Conservation (phyloP, 2,797 vertebrate genomes). For the Mycteria americana region DNA sequence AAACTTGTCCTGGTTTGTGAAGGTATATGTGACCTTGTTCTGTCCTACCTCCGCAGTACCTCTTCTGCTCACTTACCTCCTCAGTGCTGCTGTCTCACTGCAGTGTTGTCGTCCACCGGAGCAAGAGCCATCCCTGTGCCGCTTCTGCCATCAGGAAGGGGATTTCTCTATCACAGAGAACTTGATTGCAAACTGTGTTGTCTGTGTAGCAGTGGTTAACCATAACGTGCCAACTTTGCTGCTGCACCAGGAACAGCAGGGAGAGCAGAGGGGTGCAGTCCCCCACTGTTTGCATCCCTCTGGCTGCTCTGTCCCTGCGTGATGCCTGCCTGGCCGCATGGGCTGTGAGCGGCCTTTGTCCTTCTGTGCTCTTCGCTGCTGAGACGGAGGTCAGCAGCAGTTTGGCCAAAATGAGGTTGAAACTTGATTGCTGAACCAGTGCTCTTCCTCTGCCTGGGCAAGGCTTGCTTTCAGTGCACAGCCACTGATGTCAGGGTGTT, state of each 20-base stretch:
- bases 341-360: background rate
- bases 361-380: background rate
- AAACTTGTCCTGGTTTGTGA: background rate
- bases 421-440: background rate
- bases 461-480: background rate
- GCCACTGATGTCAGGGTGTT: fast-evolving
- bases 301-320: background rate
- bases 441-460: fast-evolving
- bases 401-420: background rate
- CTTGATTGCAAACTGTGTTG: background rate
- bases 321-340: background rate
- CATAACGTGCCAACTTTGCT: background rate
- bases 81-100: background rate
- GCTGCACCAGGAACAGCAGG: background rate
- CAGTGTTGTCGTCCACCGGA: background rate
- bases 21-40: fast-evolving
- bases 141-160: background rate
- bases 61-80: background rate
- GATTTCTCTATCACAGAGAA: background rate
- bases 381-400: background rate
- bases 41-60: background rate
- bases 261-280: background rate
- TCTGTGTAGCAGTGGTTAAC: background rate
- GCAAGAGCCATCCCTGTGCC: background rate
- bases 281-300: background rate